These are phyloP conservation scores for Nesidiocoris tenuis DNA, from an alignment of 2,888 invertebrate species.

Conservation along the genomic window DNA sequence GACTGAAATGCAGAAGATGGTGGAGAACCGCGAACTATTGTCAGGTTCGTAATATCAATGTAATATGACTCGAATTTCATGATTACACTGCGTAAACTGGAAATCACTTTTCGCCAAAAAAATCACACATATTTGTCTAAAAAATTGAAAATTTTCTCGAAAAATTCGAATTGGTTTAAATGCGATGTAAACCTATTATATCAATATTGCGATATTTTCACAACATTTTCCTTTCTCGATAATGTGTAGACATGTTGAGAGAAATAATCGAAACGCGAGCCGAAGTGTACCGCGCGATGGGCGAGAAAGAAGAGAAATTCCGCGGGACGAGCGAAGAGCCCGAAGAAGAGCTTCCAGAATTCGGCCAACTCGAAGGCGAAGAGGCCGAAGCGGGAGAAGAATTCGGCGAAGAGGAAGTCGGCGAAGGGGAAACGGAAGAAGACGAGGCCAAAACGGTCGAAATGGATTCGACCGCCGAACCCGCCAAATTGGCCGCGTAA, in stretches of 20 bases:
- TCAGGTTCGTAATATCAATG: conserved; percentile 62
- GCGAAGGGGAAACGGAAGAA: conserved; percentile 13
- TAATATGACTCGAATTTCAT: too few relatives aligned
- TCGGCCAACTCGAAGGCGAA: conserved; percentile 32
- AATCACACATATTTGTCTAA: too few relatives aligned
- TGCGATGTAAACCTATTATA: too few relatives aligned
- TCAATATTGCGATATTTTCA: too few relatives aligned
- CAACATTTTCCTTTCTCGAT: too few relatives aligned
- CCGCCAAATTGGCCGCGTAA: conserved; percentile 21
- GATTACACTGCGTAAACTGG: too few relatives aligned
- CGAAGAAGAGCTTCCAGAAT: conserved; percentile 37
- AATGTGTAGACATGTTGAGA: conserved; percentile 73
- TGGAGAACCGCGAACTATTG: conserved; percentile 77
- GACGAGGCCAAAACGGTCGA: not conserved
- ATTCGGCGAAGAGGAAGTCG: conserved; percentile 18
- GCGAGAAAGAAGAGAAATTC: conserved; percentile 50
- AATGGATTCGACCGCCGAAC: not conserved
- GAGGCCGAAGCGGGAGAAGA: conserved; percentile 36
- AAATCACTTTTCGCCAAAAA: too few relatives aligned
- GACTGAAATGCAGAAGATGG: conserved; percentile 74
- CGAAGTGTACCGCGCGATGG: conserved; percentile 60
- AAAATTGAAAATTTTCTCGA: too few relatives aligned
- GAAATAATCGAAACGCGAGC: conserved; percentile 76
- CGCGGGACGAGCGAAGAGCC: conserved; percentile 44
- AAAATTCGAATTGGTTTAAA: too few relatives aligned